These are phyloP conservation scores for Taurulus bubalis DNA, from an alignment of 2,113 vertebrate genomes.

Conservation along the genomic window DNA sequence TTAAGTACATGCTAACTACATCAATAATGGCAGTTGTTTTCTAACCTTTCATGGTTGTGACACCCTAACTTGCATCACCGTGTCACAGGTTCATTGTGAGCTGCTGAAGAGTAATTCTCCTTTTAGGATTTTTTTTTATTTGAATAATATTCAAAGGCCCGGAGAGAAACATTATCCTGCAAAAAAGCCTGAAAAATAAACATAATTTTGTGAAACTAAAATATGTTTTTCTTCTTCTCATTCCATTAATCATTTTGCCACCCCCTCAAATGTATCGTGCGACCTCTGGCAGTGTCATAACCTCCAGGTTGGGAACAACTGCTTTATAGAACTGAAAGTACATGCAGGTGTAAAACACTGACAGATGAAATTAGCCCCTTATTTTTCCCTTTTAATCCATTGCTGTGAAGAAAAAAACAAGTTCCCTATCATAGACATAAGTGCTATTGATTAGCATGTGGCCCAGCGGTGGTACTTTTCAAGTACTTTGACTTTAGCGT, in stretches of 20 bases:
- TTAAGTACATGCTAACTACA: slow-evolving; percentile 33
- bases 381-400: background rate
- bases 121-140: background rate
- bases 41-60: slow-evolving; percentile 9
- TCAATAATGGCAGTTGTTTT: slow-evolving; percentile 25
- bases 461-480: slow-evolving; percentile 1
- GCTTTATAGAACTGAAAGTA: slow-evolving; percentile 12
- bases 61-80: slow-evolving; percentile 1
- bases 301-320: background rate
- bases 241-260: slow-evolving; percentile 29
- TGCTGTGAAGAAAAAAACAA: slow-evolving; percentile 3
- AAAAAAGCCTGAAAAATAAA: slow-evolving; percentile 33
- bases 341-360: slow-evolving; percentile 23
- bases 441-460: slow-evolving; percentile 32
- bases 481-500: slow-evolving; percentile 35
- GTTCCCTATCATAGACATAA: slow-evolving; percentile 16
- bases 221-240: slow-evolving; percentile 12
- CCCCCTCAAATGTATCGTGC: slow-evolving; percentile 19
- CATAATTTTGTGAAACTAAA: slow-evolving; percentile 15
- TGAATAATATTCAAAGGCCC: slow-evolving; percentile 47
- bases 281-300: slow-evolving; percentile 14
- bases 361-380: slow-evolving; percentile 8
- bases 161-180: slow-evolving; percentile 23
- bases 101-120: slow-evolving; percentile 30
- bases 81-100: slow-evolving; percentile 4